Evolutionary conservation across 2,113 vertebrate genomes (phyloP).

Genomic region (human (Homo sapiens)): DNA sequence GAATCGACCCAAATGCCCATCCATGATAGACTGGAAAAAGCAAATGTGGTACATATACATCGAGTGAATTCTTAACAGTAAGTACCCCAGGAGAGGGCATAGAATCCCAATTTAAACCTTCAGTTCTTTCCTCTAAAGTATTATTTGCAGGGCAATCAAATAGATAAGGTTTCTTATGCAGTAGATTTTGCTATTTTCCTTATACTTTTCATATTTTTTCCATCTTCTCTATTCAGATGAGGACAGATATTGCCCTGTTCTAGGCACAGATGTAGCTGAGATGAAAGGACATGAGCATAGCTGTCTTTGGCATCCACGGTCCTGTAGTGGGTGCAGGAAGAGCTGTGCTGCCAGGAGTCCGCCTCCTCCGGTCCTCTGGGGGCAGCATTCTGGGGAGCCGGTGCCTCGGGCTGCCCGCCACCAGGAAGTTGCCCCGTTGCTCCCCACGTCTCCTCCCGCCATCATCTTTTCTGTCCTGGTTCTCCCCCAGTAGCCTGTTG

Average conservation of each 20-base stretch:
- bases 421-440: neutral
- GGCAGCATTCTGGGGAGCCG: neutral
- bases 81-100: too few relatives aligned
- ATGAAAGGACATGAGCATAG: rapidly evolving
- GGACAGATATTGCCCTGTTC: rapidly evolving
- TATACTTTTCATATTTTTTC: rapidly evolving
- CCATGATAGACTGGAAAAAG: too few relatives aligned
- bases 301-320: neutral
- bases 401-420: neutral
- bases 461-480: neutral
- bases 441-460: neutral
- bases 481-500: rapidly evolving
- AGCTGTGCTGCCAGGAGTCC: neutral
- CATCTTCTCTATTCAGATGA: neutral
- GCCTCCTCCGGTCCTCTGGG: too few relatives aligned
- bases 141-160: neutral
- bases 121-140: too few relatives aligned
- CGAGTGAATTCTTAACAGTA: neutral
- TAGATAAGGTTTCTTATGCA: too few relatives aligned
- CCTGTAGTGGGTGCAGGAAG: neutral
- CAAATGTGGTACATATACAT: too few relatives aligned
- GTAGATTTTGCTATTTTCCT: rapidly evolving
- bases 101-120: rapidly evolving
- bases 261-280: neutral
- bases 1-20: too few relatives aligned